Conservation (phyloP, 2,797 vertebrate genomes). For the Melanotaenia maccullochi region DNA sequence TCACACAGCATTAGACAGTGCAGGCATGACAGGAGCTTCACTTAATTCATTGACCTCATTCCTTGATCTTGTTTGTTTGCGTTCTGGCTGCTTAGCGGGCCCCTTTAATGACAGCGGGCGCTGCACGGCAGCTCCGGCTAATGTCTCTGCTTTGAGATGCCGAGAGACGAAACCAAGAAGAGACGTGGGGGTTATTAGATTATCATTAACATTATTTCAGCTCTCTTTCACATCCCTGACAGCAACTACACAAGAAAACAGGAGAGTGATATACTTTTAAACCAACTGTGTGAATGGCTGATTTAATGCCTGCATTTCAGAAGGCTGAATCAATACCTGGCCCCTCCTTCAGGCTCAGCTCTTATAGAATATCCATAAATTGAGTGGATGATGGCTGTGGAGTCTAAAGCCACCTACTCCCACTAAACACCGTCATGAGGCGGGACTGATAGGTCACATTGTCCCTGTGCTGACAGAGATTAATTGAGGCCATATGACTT, state of each 20-base stretch:
- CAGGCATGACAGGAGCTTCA: constrained; percentile 39
- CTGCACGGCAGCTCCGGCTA: constrained; percentile 22
- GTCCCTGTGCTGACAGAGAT: constrained; percentile 71
- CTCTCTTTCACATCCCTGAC: constrained; percentile 29
- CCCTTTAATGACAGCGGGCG: constrained; percentile 33
- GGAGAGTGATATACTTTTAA: constrained; percentile 60
- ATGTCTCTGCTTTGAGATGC: constrained; percentile 24
- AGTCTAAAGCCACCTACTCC: constrained; percentile 58
- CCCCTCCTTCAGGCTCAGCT: constrained; percentile 48
- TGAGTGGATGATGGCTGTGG: constrained; percentile 56
- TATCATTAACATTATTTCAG: constrained; percentile 50
- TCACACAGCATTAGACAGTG: constrained; percentile 51
- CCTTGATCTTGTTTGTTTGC: constrained; percentile 63
- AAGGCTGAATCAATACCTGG: constrained; percentile 52
- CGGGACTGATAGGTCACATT: constrained; percentile 73
- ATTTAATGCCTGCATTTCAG: constrained; percentile 60
- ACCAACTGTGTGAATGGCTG: constrained; percentile 47
- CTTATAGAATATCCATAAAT: constrained; percentile 74
- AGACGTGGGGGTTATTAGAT: constrained; percentile 37
- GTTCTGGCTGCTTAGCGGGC: constrained; percentile 31
- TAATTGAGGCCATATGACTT: constrained; percentile 69
- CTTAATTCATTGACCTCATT: constrained; percentile 69
- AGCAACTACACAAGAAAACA: constrained; percentile 11
- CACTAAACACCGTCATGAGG: constrained; percentile 60
- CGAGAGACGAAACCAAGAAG: constrained; percentile 20